phyloP scores from a whole-genome alignment of 2,113 vertebrate genomes.

The Dasyornis broadbenti region DNA sequence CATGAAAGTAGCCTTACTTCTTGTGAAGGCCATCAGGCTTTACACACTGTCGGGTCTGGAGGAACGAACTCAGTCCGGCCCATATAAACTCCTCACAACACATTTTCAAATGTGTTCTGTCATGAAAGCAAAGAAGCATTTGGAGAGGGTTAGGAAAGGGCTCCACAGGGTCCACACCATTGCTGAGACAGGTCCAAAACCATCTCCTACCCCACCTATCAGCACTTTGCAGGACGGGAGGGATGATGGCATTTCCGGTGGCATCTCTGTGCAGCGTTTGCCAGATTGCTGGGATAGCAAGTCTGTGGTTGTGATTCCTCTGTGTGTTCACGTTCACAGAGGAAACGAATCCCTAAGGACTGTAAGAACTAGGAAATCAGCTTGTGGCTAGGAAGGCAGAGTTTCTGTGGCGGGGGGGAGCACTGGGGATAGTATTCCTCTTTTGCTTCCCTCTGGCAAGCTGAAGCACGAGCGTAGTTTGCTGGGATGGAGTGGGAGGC shows the following conservation, averaged over 20 bases:
- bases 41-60: background rate
- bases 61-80: background rate
- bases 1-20: background rate
- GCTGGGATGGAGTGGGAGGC: background rate
- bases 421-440: background rate
- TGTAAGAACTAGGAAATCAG: background rate
- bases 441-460: background rate
- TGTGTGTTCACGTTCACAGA: background rate
- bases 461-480: rapidly evolving
- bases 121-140: background rate
- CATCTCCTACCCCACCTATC: background rate
- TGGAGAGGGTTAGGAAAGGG: background rate
- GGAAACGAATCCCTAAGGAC: background rate
- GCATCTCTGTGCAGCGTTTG: background rate
- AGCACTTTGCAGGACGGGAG: background rate
- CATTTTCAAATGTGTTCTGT: background rate
- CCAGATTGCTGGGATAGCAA: background rate
- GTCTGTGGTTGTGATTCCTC: background rate
- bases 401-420: background rate
- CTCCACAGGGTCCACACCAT: background rate
- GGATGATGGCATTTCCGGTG: rapidly evolving
- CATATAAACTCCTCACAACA: background rate
- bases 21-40: background rate
- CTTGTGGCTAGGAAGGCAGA: background rate
- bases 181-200: background rate